Conservation (phyloP, 1,140 invertebrate genomes). For the Diorhabda elongata region DNA sequence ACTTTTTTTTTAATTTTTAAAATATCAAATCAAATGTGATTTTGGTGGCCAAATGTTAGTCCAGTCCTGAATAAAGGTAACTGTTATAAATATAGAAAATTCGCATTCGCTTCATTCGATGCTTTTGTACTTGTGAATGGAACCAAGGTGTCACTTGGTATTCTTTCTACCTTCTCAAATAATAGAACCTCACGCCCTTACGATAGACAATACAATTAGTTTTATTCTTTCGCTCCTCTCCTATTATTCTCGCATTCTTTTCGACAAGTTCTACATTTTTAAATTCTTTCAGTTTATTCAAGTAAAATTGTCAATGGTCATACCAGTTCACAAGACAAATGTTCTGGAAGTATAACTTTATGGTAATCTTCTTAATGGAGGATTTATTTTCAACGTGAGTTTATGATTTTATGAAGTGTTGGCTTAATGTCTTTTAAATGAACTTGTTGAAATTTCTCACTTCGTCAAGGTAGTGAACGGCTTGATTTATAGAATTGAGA, state of each 20-base stretch:
- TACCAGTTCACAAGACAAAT: not conserved
- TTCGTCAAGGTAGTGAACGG: not conserved
- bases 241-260: not conserved
- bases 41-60: not conserved
- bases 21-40: too few relatives aligned
- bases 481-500: not conserved
- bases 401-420: not conserved
- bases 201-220: constrained; percentile 2
- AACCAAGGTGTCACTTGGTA: not conserved
- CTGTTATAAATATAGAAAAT: not conserved
- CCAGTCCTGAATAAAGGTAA: not conserved
- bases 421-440: not conserved
- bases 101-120: not conserved
- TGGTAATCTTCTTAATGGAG: constrained; percentile 2
- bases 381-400: not conserved
- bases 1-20: too few relatives aligned
- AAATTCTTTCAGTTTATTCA: not conserved
- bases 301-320: constrained; percentile 1
- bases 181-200: not conserved
- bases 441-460: constrained; percentile 2
- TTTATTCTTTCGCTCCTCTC: not conserved
- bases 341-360: not conserved
- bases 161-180: not conserved
- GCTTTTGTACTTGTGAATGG: not conserved
- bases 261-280: not conserved